Base-by-base conservation (phyloP, 2,113 vertebrate genomes). In the Patagioenas fasciata region DNA sequence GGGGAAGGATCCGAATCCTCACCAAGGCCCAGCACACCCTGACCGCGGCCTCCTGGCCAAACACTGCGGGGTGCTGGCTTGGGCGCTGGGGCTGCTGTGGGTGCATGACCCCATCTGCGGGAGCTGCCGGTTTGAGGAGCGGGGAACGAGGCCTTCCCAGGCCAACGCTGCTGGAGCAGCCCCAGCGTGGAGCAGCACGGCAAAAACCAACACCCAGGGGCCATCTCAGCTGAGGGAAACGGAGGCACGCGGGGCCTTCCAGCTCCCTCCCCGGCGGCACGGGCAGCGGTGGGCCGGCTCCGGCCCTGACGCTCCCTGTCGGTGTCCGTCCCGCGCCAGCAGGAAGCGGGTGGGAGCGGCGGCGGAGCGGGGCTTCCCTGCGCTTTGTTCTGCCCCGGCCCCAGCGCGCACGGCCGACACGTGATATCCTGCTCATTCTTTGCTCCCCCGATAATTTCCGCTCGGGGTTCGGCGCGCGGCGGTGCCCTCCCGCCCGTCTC, bases 341-440 rank as follows among this genome's bases (percentile, higher is more conserved):
- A 96, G 95, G 95, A 97, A 96, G 94, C 54, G 0, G 77, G 21
- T 85, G 96, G 95, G 94, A 91, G 93, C 38, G 51, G 93, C 81
- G 50, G 56, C 10, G 2, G 85, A 84, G 86, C 66, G 31, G 95
- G 94, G 94, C 58, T 96, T 82, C 95, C 94, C 96, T 73, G 34
- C 0, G 85, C 96, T 97, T 96, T 97, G 96, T 93, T 91, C 88
- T 94, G 47, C 90, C 84, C 94, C 87, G 17, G 89, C 81, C 67
- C 70, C 4, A 66, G 69, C 23, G 1, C 86, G 8, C 72, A 15
- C 11, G 1, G 92, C 69, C 26, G 5, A 28, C 96, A 95, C 62
- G 81, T 93, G 93, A 96, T 34, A 93, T 95, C 94, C 95, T 95
- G 95, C 95, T 85, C 95, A 48, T 89, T 96, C 93, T 88, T 34